Evolutionary conservation across 30 jellyfish, hydroid and myxozoan species (phyloP), one percentile per base, ranked within the genome.

Genomic region (Turritopsis rubra): DNA sequence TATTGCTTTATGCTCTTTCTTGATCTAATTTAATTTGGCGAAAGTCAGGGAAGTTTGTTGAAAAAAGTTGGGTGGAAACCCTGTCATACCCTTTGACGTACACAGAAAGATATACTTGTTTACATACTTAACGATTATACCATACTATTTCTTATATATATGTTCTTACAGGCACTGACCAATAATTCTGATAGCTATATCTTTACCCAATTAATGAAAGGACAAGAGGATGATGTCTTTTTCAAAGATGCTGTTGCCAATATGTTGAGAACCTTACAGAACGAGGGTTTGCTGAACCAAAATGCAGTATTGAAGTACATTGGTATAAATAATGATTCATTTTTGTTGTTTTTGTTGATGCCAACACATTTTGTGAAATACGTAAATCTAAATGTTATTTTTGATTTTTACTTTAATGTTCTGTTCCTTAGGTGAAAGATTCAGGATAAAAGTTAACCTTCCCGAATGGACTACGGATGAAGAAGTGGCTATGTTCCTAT

Each of bases 391-490:
- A n/a, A n/a, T n/a, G n/a, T n/a, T n/a, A n/a, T n/a, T n/a, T n/a
- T n/a, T n/a, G n/a, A n/a, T n/a, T n/a, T n/a, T n/a, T n/a, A n/a
- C n/a, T n/a, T n/a, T n/a, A n/a, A n/a, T n/a, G n/a, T n/a, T 27
- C 89, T 27, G 22, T n/a, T 74, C 81, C 73, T 25, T 66, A 93
- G 99, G 99, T 52, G 95, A 88, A 52, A 85, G 95, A 72, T 94
- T 94, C 78, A 84, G 96, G 70, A 80, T 94, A 66, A 89, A 90
- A 60, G 89, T 87, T 75, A 78, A 81, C 65, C 71, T 94, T 65
- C 96, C 99, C 1, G 95, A 95, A 24, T 94, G 97, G 97, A 86
- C 89, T 77, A 66, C 96, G 0, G 99, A 94, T 54, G 97, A 90
- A 84, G 95, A 85, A 24, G 88, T 90, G 22, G 99, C 90, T 21